phyloP scores from a whole-genome alignment of 2,888 invertebrate genomes.

The Galeopsomyia nigrocyanea region DNA sequence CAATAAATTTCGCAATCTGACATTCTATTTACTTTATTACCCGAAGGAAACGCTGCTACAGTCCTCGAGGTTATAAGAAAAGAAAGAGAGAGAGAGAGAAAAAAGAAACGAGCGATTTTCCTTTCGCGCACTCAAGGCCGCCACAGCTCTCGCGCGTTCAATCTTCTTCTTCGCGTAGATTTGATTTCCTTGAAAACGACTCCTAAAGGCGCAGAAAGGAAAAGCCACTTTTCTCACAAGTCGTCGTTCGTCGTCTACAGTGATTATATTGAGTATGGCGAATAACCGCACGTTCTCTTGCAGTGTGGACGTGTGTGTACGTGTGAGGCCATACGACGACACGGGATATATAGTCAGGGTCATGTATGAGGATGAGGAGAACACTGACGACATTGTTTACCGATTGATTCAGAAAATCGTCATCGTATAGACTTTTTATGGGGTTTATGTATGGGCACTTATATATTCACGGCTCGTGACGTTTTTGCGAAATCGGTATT shows the following conservation, averaged over 20 bases:
- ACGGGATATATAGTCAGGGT: neutral
- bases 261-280: conserved; percentile 19
- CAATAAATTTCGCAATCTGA: conserved; percentile 27
- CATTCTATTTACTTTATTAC: conserved; percentile 35
- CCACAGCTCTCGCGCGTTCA: conserved; percentile 8
- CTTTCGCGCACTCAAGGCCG: conserved; percentile 41
- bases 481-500: neutral
- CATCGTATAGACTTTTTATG: conserved; percentile 14
- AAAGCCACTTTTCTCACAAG: conserved; percentile 37
- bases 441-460: neutral
- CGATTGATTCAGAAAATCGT: conserved; percentile 3
- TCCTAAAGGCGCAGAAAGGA: conserved; percentile 27
- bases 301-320: neutral
- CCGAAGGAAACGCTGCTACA: conserved; percentile 31
- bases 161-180: conserved; percentile 44
- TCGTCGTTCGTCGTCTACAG: neutral
- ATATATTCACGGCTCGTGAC: neutral
- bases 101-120: conserved; percentile 35
- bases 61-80: conserved; percentile 6
- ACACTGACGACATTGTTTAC: conserved; percentile 26
- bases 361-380: conserved; percentile 5
- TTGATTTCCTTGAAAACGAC: conserved; percentile 47
- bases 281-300: conserved; percentile 2
- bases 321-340: conserved; percentile 1
- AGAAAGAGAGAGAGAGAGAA: conserved; percentile 11